Percentiles rank a stretch among this genome's conserved stretches.
These are phyloP conservation scores for Climacteris rufus DNA, from an alignment of 2,113 vertebrate species.

Conservation along the genomic window DNA sequence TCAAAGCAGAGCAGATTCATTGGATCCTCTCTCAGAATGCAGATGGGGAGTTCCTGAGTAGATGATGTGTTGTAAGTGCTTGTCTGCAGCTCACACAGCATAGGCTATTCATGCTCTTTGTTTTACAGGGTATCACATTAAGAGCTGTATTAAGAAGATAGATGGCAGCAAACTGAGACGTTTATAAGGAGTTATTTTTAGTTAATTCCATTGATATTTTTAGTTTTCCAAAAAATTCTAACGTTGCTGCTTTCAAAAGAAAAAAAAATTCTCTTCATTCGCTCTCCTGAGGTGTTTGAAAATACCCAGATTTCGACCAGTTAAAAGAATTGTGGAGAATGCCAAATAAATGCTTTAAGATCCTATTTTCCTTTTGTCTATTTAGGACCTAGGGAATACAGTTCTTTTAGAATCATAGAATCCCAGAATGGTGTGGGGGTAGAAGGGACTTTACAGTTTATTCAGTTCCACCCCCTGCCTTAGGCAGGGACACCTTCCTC, in stretches of 20 bases:
- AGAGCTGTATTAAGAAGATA: not conserved
- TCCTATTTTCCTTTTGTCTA: not conserved
- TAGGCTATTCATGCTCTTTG: not conserved
- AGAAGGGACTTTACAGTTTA: not conserved
- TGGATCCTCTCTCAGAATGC: not conserved
- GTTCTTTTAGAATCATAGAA: not conserved
- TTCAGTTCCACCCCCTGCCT: not conserved
- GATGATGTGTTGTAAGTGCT: not conserved
- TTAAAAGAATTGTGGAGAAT: not conserved
- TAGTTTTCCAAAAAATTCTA: not conserved
- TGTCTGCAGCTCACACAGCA: not conserved
- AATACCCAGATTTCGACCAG: not conserved
- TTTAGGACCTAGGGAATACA: not conserved
- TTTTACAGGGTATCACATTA: not conserved
- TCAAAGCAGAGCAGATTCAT: not conserved
- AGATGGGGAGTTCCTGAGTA: conserved; percentile 5
- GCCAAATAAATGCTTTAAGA: not conserved
- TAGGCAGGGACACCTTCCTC: not conserved
- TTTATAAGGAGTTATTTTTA: not conserved
- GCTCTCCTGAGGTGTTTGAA: not conserved
- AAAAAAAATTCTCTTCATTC: not conserved
- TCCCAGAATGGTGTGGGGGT: not conserved
- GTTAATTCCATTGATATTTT: not conserved
- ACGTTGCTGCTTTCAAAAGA: not conserved
- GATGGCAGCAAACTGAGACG: not conserved